phyloP scores from a whole-genome alignment of 2,113 vertebrate species.

The Corynorhinus townsendii region DNA sequence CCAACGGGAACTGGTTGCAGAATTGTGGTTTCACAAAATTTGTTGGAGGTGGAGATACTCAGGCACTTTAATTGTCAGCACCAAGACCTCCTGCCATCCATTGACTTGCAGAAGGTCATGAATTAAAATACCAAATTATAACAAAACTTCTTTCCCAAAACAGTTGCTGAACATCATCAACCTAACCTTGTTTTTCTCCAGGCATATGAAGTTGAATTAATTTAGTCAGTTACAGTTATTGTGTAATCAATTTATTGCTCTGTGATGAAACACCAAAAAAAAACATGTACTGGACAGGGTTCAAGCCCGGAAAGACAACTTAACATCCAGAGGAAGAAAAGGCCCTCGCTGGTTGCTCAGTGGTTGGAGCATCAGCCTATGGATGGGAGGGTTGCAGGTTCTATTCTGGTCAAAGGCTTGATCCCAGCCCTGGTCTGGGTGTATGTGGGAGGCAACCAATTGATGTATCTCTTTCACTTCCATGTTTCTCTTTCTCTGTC shows the following conservation, averaged over 20 bases:
- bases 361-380: too few species aligned
- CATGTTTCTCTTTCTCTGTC: too few species aligned
- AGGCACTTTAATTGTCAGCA: background rate
- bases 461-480: too few species aligned
- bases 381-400: too few species aligned
- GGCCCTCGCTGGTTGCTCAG: too few species aligned
- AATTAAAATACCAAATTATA: slow-evolving; percentile 18
- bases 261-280: background rate
- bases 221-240: slow-evolving; percentile 17
- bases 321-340: background rate
- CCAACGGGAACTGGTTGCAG: background rate
- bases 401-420: too few species aligned
- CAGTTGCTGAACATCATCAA: background rate
- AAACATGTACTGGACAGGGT: background rate
- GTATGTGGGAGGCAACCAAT: too few species aligned
- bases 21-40: background rate
- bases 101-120: background rate
- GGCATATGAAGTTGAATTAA: slow-evolving; percentile 17
- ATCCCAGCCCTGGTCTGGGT: too few species aligned
- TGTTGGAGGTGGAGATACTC: background rate
- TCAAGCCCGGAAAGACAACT: background rate
- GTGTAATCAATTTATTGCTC: background rate
- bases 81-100: background rate
- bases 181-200: slow-evolving; percentile 26
- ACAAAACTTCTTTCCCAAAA: slow-evolving; percentile 40